A percentile compares a stretch with the other conserved stretches of the same genome.
These are phyloP conservation scores for Acanthis flammea DNA, from an alignment of 2,797 vertebrate genomes.

Conservation along the genomic window DNA sequence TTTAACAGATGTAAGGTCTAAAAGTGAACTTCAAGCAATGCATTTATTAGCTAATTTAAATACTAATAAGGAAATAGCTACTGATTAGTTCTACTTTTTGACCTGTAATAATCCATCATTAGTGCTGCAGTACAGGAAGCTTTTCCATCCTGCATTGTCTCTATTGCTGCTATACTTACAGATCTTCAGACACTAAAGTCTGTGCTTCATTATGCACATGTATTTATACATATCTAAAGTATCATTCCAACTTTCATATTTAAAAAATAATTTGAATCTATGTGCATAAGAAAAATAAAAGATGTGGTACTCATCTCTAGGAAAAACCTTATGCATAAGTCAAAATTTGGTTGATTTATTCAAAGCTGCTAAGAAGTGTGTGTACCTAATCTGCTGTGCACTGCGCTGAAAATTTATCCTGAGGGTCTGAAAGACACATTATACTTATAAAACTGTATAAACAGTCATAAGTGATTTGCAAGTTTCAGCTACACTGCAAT, in stretches of 20 bases:
- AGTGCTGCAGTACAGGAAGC: not conserved
- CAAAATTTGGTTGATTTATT: not conserved
- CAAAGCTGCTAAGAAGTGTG: not conserved
- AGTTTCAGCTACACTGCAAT: not conserved
- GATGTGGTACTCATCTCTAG: not conserved
- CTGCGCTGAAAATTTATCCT: not conserved
- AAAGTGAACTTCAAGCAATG: not conserved
- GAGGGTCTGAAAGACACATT: not conserved
- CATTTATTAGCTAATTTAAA: conserved; percentile 27
- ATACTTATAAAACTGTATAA: not conserved
- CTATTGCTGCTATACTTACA: not conserved
- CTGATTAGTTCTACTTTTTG: not conserved
- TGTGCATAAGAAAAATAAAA: not conserved
- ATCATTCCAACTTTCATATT: not conserved
- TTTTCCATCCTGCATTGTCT: not conserved
- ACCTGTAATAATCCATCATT: not conserved
- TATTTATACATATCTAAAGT: not conserved
- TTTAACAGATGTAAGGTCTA: not conserved
- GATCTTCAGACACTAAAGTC: not conserved
- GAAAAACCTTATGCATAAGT: not conserved
- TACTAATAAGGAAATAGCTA: not conserved
- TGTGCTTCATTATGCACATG: not conserved
- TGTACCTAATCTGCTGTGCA: not conserved
- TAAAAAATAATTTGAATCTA: not conserved
- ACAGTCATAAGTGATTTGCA: not conserved